Evolutionary conservation across 2,888 invertebrate species (phyloP).

Genomic region (Melanargia galathea): DNA sequence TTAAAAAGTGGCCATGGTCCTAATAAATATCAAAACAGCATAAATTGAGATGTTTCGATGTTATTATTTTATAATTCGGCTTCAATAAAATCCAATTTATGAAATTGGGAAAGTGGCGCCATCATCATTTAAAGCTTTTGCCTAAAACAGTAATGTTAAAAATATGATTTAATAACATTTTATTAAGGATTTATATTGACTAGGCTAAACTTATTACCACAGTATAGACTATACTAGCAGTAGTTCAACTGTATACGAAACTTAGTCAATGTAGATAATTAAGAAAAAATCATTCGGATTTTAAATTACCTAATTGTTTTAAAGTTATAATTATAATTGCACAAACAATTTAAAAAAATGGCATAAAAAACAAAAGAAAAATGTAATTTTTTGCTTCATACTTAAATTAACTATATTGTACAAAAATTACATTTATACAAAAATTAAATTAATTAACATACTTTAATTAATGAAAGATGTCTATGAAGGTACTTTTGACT

Average conservation of each 20-base stretch:
- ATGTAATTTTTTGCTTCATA: not conserved
- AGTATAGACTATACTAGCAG: slow-evolving; percentile 49
- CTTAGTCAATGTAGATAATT: not conserved
- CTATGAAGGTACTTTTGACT: not conserved
- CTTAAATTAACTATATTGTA: no score
- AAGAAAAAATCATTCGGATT: not conserved
- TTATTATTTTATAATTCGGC: slow-evolving; percentile 47
- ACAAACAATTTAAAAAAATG: not conserved
- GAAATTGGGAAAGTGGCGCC: slow-evolving; percentile 47
- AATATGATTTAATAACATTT: slow-evolving; percentile 40
- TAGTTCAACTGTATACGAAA: not conserved
- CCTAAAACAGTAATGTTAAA: slow-evolving; percentile 63
- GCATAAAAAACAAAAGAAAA: not conserved
- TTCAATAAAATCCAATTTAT: slow-evolving; percentile 62
- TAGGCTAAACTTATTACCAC: slow-evolving; percentile 49
- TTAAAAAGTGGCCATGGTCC: slow-evolving; percentile 43
- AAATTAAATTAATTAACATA: not conserved
- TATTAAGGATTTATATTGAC: slow-evolving; percentile 35
- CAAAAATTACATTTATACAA: no score
- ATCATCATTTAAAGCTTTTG: slow-evolving; percentile 43
- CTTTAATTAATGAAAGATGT: not conserved
- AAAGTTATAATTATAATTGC: no score
- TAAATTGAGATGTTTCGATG: slow-evolving; percentile 56
- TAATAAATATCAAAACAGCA: slow-evolving; percentile 42
- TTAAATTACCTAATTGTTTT: no score